Conservation (phyloP, 2,113 vertebrate genomes). For the Callipepla squamata region DNA sequence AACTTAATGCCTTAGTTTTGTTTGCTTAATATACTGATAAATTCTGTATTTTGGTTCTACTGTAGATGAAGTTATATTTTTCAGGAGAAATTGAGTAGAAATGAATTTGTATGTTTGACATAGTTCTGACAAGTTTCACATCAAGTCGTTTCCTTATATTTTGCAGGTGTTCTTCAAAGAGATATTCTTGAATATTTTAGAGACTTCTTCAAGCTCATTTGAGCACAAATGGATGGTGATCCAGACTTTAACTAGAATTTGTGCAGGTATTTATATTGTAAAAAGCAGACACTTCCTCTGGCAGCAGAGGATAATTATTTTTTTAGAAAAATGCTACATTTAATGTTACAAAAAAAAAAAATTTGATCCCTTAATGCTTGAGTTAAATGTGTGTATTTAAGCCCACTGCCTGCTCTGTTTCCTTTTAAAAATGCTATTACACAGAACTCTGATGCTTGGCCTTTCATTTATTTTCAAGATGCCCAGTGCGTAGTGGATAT, state of each 20-base stretch:
- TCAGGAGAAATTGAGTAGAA: not conserved
- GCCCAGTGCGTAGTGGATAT: constrained; percentile 99
- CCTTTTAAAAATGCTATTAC: not conserved
- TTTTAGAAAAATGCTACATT: not conserved
- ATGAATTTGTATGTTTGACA: not conserved
- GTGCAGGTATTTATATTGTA: constrained; percentile 85
- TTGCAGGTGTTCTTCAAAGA: constrained; percentile 96
- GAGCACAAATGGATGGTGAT: constrained; percentile 99
- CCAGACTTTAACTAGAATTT: constrained; percentile 97
- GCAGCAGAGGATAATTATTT: not conserved
- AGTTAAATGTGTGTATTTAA: not conserved
- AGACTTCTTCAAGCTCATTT: constrained; percentile 96
- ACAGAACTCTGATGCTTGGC: not conserved
- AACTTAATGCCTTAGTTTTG: not conserved
- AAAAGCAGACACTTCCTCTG: not conserved
- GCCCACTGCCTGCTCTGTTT: not conserved
- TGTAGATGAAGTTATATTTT: not conserved
- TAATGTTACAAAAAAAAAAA: not conserved
- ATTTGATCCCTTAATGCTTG: not conserved
- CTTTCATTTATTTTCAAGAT: constrained; percentile 80
- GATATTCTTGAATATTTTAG: constrained; percentile 97
- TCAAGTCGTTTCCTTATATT: not conserved
- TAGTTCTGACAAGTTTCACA: not conserved
- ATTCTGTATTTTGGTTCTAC: not conserved
- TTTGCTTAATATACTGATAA: not conserved